Evolutionary conservation across 2,888 invertebrate species (phyloP), one percentile per base, ranked within the genome.

Genomic region (Plebejus anna): DNA sequence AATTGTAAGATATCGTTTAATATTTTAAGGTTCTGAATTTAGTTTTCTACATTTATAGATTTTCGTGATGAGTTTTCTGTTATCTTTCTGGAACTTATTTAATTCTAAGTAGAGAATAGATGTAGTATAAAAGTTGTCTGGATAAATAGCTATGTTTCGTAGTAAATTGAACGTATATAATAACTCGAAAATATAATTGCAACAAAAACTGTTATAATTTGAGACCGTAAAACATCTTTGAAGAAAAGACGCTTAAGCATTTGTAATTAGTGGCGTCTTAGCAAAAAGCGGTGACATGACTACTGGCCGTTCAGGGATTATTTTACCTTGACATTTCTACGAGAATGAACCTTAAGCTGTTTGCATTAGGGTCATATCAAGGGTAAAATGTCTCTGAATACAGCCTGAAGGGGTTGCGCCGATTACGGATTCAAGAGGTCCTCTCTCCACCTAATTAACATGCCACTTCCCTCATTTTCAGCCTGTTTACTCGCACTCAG

Each of bases 371-470:
- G 59, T 22, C 59, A 59, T 59, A 5, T 59, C 59, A 59, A 5
- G 6, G 59, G 22, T 59, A 22, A 59, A 59, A 59, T 22, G 6
- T 1, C 4, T 1, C 6, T 59, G 59, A 22, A 22, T 59, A 22
- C n/a, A 22, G 59, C n/a, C 59, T 80, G 81, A 81, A 81, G 83
- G 86, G 87, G 86, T 85, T 87, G 84, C 83, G 82, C 78, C 86
- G 87, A 90, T 90, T 90, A 90, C 85, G 83, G 84, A 89, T 90
- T 90, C 87, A 90, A 90, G 88, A 88, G 88, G 82, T 81, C 79
- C 82, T 80, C 82, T 81, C 79, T 79, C 78, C 80, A 82, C 84
- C 87, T 90, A 91, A 91, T 91, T 91, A 91, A 86, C 89, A 87
- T 83, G 81, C 83, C 83, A 82, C 84, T 84, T 83, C 81, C 82